Percentiles rank a stretch among this genome's conserved stretches.
phyloP scores from a whole-genome alignment of 2,797 vertebrate genomes.

The Merluccius polli region DNA sequence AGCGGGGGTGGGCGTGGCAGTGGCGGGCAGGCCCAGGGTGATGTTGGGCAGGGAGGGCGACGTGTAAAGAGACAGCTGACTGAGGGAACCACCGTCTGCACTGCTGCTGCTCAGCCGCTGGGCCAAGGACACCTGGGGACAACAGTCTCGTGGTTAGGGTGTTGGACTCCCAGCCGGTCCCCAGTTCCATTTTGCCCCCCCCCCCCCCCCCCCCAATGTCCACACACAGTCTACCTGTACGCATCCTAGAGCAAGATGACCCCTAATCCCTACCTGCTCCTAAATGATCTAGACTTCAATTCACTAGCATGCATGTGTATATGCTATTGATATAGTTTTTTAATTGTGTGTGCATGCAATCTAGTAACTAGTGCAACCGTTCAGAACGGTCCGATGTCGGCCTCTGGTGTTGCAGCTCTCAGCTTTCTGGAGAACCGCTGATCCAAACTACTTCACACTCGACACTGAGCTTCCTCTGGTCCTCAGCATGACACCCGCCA shows the following conservation, averaged over 20 bases:
- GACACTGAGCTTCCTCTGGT: too few species aligned
- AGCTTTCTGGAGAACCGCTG: too few species aligned
- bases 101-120: slow-evolving; percentile 81
- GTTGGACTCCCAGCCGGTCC: background rate
- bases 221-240: too few species aligned
- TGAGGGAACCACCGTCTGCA: slow-evolving; percentile 78
- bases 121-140: slow-evolving; percentile 72
- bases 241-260: background rate
- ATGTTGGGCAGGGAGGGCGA: slow-evolving; percentile 97
- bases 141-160: background rate
- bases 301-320: background rate
- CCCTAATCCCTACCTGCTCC: background rate
- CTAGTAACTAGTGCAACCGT: background rate
- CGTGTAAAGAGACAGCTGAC: slow-evolving; percentile 92
- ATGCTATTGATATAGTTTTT: too few species aligned
- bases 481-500: too few species aligned
- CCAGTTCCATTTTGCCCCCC: background rate
- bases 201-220: too few species aligned
- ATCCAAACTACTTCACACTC: too few species aligned
- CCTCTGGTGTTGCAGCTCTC: too few species aligned
- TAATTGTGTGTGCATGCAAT: background rate
- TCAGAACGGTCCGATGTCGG: too few species aligned
- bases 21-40: slow-evolving; percentile 91
- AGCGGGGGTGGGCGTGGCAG: slow-evolving; percentile 74
- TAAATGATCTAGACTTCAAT: background rate